Conservation (phyloP, 1,140 invertebrate genomes). For the Druon quercuslanigerum region DNA sequence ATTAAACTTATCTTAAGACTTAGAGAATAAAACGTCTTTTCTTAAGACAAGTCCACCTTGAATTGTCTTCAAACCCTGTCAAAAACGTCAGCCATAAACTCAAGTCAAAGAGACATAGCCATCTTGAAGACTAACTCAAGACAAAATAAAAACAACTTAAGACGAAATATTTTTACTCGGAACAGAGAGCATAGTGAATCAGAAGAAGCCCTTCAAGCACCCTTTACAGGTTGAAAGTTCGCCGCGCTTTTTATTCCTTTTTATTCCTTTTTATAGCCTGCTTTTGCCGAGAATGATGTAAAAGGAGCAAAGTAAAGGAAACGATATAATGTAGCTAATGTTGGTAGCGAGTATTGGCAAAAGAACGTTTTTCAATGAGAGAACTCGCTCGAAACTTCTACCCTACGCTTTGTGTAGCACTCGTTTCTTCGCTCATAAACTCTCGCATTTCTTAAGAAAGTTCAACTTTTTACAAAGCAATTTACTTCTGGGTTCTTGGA, state of each 20-base stretch:
- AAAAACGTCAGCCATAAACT: too few relatives aligned
- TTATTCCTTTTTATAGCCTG: neutral
- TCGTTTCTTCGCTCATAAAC: slow-evolving; percentile 22
- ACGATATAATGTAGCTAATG: slow-evolving; percentile 29
- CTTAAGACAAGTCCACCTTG: too few relatives aligned
- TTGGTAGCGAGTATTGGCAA: slow-evolving; percentile 26
- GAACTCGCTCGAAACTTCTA: slow-evolving; percentile 20
- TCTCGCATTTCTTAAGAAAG: slow-evolving; percentile 24
- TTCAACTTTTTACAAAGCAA: neutral
- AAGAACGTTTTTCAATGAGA: slow-evolving; percentile 16
- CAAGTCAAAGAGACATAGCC: neutral
- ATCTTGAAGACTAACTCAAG: neutral
- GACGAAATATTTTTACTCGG: neutral
- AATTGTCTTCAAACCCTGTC: too few relatives aligned
- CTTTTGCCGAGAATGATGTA: slow-evolving; percentile 21
- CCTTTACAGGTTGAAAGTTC: neutral
- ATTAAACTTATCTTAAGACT: too few relatives aligned
- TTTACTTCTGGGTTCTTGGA: neutral
- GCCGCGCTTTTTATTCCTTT: neutral
- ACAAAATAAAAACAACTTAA: too few relatives aligned
- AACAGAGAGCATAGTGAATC: neutral
- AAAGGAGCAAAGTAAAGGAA: slow-evolving; percentile 27
- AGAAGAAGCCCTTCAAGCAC: slow-evolving; percentile 12
- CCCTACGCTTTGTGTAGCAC: slow-evolving; percentile 12
- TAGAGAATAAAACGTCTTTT: too few relatives aligned